A percentile compares a stretch with the other conserved stretches of the same genome.
Evolutionary conservation across 2,113 vertebrate species (phyloP).

Genomic region (Ictidomys tridecemlineatus): DNA sequence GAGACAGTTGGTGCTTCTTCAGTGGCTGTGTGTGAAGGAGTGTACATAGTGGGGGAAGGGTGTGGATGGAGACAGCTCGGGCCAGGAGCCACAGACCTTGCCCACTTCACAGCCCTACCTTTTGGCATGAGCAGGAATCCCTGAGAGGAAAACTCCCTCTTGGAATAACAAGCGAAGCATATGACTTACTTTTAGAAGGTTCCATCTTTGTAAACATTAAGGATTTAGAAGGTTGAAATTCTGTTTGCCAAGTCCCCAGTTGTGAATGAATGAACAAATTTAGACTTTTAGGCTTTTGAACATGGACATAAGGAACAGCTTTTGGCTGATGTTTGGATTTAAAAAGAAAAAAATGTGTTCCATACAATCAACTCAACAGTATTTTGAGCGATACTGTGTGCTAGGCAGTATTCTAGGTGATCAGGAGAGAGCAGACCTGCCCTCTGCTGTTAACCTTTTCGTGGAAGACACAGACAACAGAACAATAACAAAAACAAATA

Average conservation of each 20-base stretch:
- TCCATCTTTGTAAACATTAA: neutral
- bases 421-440: neutral
- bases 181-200: neutral
- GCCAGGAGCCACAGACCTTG: neutral
- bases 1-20: neutral
- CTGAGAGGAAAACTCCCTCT: neutral
- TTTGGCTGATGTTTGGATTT: neutral
- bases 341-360: neutral
- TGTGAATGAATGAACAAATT: neutral
- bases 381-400: neutral
- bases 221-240: neutral
- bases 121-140: neutral
- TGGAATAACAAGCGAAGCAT: neutral
- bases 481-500: neutral
- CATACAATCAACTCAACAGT: neutral
- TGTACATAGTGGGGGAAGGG: neutral
- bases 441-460: neutral
- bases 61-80: neutral
- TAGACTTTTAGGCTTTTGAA: constrained; percentile 39
- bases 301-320: neutral
- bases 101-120: neutral
- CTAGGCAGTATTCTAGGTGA: neutral
- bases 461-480: neutral
- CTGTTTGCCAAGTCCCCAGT: neutral
- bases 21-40: neutral